A percentile compares a stretch with the other conserved stretches of the same genome.
Evolutionary conservation across 2,888 invertebrate genomes (phyloP).

Genomic region (Frankliniella intonsa): DNA sequence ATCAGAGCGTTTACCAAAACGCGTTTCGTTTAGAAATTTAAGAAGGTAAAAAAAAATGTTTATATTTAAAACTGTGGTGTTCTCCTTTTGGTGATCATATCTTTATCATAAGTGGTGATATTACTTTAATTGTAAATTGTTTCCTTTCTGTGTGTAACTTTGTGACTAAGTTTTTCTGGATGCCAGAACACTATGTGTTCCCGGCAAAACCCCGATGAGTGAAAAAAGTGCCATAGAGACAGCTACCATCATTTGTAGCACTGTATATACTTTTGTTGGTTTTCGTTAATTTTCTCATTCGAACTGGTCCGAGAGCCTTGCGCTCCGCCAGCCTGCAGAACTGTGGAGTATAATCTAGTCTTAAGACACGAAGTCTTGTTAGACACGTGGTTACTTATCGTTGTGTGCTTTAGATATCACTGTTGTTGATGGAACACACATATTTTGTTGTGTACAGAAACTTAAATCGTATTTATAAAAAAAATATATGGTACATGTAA

Average conservation of each 20-base stretch:
- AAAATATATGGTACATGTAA: no score
- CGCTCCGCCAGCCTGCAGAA: conserved; percentile 8
- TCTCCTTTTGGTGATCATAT: background rate
- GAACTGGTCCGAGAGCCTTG: background rate
- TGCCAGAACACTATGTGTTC: no score
- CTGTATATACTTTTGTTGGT: background rate
- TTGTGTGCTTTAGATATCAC: no score
- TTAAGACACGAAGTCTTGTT: background rate
- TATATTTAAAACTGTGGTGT: background rate
- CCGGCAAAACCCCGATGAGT: background rate
- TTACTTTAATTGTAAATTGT: background rate
- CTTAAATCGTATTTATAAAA: no score
- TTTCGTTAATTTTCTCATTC: background rate
- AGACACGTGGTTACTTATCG: no score
- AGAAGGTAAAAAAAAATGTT: background rate
- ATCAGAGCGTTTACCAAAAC: no score
- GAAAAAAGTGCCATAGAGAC: conserved; percentile 8
- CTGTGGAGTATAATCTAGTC: conserved; percentile 19
- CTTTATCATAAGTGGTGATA: background rate
- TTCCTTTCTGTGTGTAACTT: background rate
- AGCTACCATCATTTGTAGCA: background rate
- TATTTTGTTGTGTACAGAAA: no score
- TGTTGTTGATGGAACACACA: no score
- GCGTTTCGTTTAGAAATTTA: no score
- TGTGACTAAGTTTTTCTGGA: no score